Base-by-base conservation (phyloP, 2,113 vertebrate species). In the Blennius ocellaris region DNA sequence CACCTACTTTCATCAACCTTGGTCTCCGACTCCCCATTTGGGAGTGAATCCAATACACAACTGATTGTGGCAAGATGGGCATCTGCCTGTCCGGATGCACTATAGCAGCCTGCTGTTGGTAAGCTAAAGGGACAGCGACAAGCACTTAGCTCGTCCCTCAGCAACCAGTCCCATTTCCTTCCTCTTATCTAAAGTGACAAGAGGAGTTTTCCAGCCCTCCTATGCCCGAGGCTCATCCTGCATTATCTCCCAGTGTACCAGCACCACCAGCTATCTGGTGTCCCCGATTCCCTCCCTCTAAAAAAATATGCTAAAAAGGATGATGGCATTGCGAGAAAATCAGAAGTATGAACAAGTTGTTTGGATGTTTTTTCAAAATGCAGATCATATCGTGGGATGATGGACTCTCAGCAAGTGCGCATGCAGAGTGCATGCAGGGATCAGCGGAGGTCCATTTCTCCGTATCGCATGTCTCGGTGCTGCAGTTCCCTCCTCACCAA, bases 181-280 rank as follows among this genome's bases (percentile, higher is more conserved):
- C 40, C 73, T 71, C 89, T 92, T 93, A 92, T 92, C 88, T 89
- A 79, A 93, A 92, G 86, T 90, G 92, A 93, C 92, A 91, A 72
- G 86, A 78, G 71, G 78, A 86, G 64, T 90, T 86, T 83, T 89
- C 64, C 64, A 73, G 70, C 73, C 81, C 81, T 76, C 77, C 78
- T 83, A 53, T 82, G 84, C 92, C 85, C 60, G 40, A 73, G 84
- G 90, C 89, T 90, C 80, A 85, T 88, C 73, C 78, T 68, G 73
- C 87, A 90, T 91, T 91, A 92, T 89, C 90, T 89, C 74, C 64
- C 44, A 61, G 76, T 70, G 76, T 72, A 73, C 67, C 68, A 73
- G 80, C 76, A 75, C 81, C 76, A 80, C 76, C 0, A 76, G 78
- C 82, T 83, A 81, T 89, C 82, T 70, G 9, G n/a, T 76, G 80